Evolutionary conservation across 2,797 vertebrate species (phyloP), one percentile per base, ranked within the genome.

Genomic region (Parotocinclus haroldoi): DNA sequence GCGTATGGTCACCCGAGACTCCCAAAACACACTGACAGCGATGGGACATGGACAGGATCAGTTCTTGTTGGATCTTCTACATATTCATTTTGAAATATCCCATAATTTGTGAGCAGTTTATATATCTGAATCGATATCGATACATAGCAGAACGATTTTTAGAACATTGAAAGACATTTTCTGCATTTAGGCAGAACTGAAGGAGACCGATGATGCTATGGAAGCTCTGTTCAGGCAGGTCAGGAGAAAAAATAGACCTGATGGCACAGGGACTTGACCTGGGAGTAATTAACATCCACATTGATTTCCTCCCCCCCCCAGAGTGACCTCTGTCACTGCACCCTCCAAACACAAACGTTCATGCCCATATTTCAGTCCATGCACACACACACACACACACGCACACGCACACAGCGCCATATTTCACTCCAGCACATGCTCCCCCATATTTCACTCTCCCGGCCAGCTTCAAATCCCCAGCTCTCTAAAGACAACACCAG

Each of bases 261-360:
- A 77, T 77, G 74, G 69, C 68, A 72, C 50, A 49, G 75, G 77
- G 81, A 81, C 79, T 78, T 90, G 88, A 89, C 89, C 89, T 86
- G 85, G 88, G 84, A 90, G 88, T 92, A 90, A 90, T 84, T 85
- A 87, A 88, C 86, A 86, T 87, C 88, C 73, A 74, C 87, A 92
- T 91, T 86, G 90, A 92, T 92, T 92, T 91, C 88, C 86, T 87
- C 88, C 87, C 79, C 67, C 63, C 86, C 67, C 86, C 63, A 69
- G 84, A 91, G 83, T 90, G 89, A 91, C 83, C 88, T 81, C 82
- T 87, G 87, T 89, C 90, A 85, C 88, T 81, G 77, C 80, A 39
- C 83, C 60, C 78, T 88, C 89, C 83, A 83, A 87, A 82, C 82
- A 56, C 76, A 59, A 69, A 63, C 68, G 40, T n/a, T 14, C 50